Evolutionary conservation across 2,797 vertebrate genomes (phyloP).

Genomic region (Anisognathus igniventris): DNA sequence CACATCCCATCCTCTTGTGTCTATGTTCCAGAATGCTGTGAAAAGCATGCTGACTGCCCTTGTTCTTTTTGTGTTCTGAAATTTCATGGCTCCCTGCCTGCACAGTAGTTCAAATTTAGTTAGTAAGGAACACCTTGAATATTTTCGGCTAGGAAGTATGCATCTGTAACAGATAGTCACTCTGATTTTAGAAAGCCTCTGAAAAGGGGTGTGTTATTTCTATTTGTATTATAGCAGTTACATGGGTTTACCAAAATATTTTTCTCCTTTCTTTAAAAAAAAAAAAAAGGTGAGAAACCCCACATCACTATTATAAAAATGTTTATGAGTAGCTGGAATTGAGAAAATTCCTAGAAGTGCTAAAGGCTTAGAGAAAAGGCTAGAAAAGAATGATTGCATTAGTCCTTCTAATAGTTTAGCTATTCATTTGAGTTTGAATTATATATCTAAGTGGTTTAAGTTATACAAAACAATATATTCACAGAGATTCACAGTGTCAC

Average conservation of each 20-base stretch:
- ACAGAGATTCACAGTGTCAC: not conserved
- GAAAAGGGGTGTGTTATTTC: not conserved
- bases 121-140: not conserved
- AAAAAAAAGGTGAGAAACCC: not conserved
- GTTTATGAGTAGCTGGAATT: not conserved
- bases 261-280: not conserved
- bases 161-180: not conserved
- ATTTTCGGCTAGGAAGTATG: not conserved
- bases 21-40: not conserved
- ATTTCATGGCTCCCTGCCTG: not conserved
- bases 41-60: not conserved
- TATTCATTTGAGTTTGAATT: not conserved
- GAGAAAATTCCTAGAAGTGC: not conserved
- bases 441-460: not conserved
- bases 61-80: not conserved
- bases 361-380: not conserved
- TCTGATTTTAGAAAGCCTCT: not conserved
- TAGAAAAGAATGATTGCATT: not conserved
- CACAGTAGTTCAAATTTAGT: not conserved
- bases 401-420: not conserved
- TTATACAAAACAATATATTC: not conserved
- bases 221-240: not conserved
- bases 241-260: not conserved
- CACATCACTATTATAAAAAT: not conserved
- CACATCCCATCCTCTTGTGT: not conserved